Percentiles rank a stretch among this genome's conserved stretches.
phyloP scores from a whole-genome alignment of 1,140 invertebrate species.

The Zaprionus ghesquierei region DNA sequence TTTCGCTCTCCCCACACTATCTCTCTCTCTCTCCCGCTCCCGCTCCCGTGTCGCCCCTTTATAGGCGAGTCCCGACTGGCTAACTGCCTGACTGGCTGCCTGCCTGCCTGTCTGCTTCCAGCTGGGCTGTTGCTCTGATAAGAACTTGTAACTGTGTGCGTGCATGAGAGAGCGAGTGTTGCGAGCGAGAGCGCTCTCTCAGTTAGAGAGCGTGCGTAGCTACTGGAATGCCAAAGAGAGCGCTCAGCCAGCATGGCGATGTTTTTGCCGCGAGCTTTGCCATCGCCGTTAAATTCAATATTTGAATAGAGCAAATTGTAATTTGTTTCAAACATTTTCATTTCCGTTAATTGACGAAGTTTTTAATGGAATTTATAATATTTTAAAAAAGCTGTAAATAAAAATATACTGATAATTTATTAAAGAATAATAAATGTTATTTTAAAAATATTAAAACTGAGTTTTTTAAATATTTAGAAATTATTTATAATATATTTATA shows the following conservation, averaged over 20 bases:
- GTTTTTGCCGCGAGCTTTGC: constrained; percentile 21
- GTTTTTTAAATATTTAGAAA: no score
- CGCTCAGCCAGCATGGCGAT: constrained; percentile 1
- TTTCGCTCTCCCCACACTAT: neutral
- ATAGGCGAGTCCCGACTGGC: constrained; percentile 52
- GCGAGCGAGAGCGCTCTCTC: neutral
- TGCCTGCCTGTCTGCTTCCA: constrained; percentile 45
- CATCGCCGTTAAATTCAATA: constrained; percentile 29
- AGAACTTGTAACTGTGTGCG: constrained; percentile 47
- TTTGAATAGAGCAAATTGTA: constrained; percentile 27
- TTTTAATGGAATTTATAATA: neutral
- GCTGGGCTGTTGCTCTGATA: constrained; percentile 64
- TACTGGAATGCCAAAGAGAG: constrained; percentile 35
- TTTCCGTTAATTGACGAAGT: neutral
- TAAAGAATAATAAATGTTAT: no score
- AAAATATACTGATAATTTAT: no score
- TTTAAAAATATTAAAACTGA: no score
- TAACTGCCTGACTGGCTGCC: constrained; percentile 17
- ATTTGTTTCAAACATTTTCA: no score
- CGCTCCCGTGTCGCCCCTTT: constrained; percentile 49
- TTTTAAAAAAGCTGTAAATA: no score
- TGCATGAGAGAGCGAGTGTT: constrained; percentile 28
- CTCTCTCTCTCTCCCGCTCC: constrained; percentile 1
- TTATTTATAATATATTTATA: neutral
- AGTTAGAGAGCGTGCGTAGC: constrained; percentile 1